Evolutionary conservation across 30 jellyfish, hydroid and myxozoan species (phyloP).

Genomic region (Hydractinia symbiolongicarpus): DNA sequence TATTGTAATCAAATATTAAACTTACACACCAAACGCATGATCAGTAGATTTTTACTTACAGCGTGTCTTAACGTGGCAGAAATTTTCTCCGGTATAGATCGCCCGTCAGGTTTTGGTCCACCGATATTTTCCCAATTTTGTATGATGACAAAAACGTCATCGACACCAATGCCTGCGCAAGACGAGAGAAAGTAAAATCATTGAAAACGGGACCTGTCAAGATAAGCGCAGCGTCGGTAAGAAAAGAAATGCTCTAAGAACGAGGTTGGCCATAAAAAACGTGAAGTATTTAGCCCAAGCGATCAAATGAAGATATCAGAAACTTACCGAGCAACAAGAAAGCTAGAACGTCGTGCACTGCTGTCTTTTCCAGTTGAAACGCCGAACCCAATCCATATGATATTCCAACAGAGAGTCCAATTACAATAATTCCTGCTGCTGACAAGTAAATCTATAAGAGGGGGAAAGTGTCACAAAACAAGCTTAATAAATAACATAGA

Average conservation of each 20-base stretch:
- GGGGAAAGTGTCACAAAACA: background rate
- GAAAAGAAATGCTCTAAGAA: too few species aligned
- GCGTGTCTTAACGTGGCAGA: constrained; percentile 72
- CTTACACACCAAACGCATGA: too few species aligned
- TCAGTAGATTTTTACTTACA: constrained; percentile 23
- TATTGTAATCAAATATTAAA: background rate
- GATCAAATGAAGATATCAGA: too few species aligned
- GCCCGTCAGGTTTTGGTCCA: constrained; percentile 32
- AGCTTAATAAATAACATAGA: background rate
- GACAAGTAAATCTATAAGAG: constrained; percentile 59
- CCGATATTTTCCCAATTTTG: constrained; percentile 62
- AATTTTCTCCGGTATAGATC: constrained; percentile 42
- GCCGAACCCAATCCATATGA: constrained; percentile 80
- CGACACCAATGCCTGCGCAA: constrained; percentile 77
- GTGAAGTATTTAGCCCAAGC: too few species aligned
- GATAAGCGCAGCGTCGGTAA: too few species aligned
- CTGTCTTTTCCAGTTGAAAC: constrained; percentile 56
- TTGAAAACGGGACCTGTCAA: too few species aligned
- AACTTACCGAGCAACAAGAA: constrained; percentile 64
- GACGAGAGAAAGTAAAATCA: too few species aligned
- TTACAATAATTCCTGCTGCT: constrained; percentile 49
- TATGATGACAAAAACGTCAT: constrained; percentile 69
- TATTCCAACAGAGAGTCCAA: constrained; percentile 72
- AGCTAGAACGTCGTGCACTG: constrained; percentile 69
- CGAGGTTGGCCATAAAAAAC: too few species aligned